Evolutionary conservation across 2,113 vertebrate genomes (phyloP).

Genomic region (Desmodus rotundus): DNA sequence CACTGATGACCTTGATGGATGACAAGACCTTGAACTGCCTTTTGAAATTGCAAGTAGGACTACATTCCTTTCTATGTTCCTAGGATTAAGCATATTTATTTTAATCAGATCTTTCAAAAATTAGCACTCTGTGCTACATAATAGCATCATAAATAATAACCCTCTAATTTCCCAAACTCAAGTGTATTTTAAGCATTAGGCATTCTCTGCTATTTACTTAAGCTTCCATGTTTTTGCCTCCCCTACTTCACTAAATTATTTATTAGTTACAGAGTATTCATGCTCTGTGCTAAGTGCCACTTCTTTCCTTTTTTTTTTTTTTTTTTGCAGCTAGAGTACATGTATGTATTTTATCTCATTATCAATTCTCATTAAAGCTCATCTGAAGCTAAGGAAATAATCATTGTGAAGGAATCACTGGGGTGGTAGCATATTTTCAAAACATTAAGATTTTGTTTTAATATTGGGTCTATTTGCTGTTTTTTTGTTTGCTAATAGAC

Average conservation of each 20-base stretch:
- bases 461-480: not conserved
- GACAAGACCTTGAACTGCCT: constrained; percentile 9
- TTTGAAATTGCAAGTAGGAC: not conserved
- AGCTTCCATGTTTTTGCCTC: not conserved
- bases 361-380: constrained; percentile 33
- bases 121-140: not conserved
- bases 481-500: constrained; percentile 4
- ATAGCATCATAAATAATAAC: not conserved
- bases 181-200: not conserved
- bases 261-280: not conserved
- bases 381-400: not conserved
- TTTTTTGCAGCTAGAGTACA: not conserved
- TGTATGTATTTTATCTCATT: not conserved
- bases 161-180: not conserved
- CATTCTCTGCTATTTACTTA: not conserved
- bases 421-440: not conserved
- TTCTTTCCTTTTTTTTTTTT: not conserved
- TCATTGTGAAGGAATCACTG: not conserved
- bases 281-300: not conserved
- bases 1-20: not conserved
- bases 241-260: constrained; percentile 5
- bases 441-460: not conserved
- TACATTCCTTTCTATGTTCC: not conserved
- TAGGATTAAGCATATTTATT: not conserved
- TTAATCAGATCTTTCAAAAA: constrained; percentile 7